Conservation (phyloP, 2,797 vertebrate species). For the Chaenodraco wilsoni region DNA sequence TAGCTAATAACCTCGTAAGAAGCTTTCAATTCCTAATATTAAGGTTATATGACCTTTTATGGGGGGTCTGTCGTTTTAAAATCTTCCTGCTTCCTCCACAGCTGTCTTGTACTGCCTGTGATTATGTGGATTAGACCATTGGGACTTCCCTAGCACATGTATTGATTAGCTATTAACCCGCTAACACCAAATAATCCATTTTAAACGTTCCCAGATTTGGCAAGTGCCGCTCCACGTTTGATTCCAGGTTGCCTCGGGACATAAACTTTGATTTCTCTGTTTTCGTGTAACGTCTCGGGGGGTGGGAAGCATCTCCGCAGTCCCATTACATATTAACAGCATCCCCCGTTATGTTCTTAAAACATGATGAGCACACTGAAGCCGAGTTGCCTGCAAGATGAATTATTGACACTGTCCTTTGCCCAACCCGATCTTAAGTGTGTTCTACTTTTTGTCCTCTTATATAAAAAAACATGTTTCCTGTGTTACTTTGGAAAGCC, state of each 20-base stretch:
- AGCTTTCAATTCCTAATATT: background rate
- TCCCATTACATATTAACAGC: conserved; percentile 81
- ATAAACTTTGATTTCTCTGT: conserved; percentile 74
- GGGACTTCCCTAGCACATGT: conserved; percentile 42
- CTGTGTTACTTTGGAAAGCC: conserved; percentile 34
- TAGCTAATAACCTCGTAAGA: background rate
- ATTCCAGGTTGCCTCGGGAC: conserved; percentile 69
- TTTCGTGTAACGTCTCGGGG: conserved; percentile 44
- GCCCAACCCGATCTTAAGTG: conserved; percentile 75
- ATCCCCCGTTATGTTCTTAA: conserved; percentile 80
- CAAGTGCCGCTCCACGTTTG: conserved; percentile 24
- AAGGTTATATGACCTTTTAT: background rate
- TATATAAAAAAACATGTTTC: conserved; percentile 46
- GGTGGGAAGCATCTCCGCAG: conserved; percentile 74
- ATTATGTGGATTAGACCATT: conserved; percentile 62
- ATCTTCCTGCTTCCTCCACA: background rate
- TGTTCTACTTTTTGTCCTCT: conserved; percentile 40
- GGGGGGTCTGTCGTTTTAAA: background rate
- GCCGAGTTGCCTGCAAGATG: conserved; percentile 69
- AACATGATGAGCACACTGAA: conserved; percentile 79
- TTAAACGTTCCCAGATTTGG: conserved; percentile 55
- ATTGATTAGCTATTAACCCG: conserved; percentile 76
- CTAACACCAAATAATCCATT: conserved; percentile 70
- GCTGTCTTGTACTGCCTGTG: conserved; percentile 31
- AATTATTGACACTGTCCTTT: conserved; percentile 86